Percentiles rank a stretch among this genome's conserved stretches.
These are phyloP conservation scores for Panthera leo DNA, from an alignment of 2,113 vertebrate genomes.

Conservation along the genomic window DNA sequence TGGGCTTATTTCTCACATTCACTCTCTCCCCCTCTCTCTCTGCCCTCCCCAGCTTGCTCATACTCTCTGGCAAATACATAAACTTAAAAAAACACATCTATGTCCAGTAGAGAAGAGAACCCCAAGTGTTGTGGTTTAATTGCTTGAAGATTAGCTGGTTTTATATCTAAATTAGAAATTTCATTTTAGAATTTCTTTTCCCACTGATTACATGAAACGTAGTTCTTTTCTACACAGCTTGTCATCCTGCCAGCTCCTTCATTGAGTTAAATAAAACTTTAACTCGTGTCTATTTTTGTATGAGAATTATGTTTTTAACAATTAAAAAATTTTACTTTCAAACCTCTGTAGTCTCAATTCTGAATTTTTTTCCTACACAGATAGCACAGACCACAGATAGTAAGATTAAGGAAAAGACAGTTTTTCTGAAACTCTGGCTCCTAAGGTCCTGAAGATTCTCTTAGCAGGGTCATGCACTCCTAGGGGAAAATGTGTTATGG, in stretches of 20 bases:
- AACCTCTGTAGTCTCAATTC: not conserved
- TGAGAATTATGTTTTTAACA: not conserved
- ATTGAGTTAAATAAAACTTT: not conserved
- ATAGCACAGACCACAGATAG: not conserved
- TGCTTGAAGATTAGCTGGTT: not conserved
- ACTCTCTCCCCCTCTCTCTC: too few species aligned
- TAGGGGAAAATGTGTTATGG: not conserved
- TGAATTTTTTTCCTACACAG: not conserved
- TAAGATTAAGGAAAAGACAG: not conserved
- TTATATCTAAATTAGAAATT: not conserved
- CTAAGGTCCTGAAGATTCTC: not conserved
- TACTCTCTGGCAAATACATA: too few species aligned
- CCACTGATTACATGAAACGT: not conserved
- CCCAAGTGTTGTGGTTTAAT: not conserved
- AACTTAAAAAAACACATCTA: too few species aligned
- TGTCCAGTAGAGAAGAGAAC: not conserved
- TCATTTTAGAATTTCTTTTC: constrained; percentile 4
- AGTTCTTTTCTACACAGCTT: not conserved
- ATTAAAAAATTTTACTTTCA: not conserved
- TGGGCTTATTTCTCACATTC: too few species aligned
- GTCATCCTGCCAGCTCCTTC: not conserved
- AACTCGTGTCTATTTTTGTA: not conserved
- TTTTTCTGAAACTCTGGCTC: not conserved
- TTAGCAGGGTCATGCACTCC: not conserved
- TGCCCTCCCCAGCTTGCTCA: too few species aligned